Evolutionary conservation across 2,113 vertebrate genomes (phyloP), one percentile per base, ranked within the genome.

Genomic region (Lamprotornis superbus): DNA sequence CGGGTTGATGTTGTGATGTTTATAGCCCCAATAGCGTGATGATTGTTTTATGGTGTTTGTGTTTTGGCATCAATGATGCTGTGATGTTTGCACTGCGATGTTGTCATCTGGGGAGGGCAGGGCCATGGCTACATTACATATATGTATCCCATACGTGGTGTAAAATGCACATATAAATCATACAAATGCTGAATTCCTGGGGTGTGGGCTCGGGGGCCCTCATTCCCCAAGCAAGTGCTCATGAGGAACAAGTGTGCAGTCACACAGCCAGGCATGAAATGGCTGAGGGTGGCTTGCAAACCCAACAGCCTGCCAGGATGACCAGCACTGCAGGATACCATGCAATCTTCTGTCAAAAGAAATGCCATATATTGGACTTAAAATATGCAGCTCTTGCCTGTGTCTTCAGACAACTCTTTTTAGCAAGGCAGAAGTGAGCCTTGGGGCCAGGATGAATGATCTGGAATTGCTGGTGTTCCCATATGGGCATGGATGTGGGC

Each of bases 31-130:
- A 55, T 28, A 83, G 30, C 0, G 82, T 74, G 96, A 90, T 97
- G 94, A 96, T 90, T 93, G 95, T 55, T 96, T 97, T 97, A 97
- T 80, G 91, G 77, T 95, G 90, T 94, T 96, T 97, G 82, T 94
- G 78, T 94, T 95, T 93, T 95, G 84, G 93, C 95, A 94, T 95
- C 87, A 94, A 55, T 67, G 87, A 87, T 83, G 95, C 83, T 1
- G 5, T 94, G 89, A 81, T 82, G 94, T 93, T 97, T 96, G 87
- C 9, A 12, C 83, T 71, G 59, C 0, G 0, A 94, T 95, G 96
- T 33, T 96, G 94, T 97, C 95, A 97, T 95, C 69, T 23, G 44
- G 19, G 59, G 78, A 94, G 42, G 91, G 57, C 65, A 91, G 87
- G 70, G 67, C 81, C 40, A 21, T 9, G 40, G 65, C 57, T 71